phyloP scores from a whole-genome alignment of 2,113 vertebrate species.

The Potamarius usumacintae region DNA sequence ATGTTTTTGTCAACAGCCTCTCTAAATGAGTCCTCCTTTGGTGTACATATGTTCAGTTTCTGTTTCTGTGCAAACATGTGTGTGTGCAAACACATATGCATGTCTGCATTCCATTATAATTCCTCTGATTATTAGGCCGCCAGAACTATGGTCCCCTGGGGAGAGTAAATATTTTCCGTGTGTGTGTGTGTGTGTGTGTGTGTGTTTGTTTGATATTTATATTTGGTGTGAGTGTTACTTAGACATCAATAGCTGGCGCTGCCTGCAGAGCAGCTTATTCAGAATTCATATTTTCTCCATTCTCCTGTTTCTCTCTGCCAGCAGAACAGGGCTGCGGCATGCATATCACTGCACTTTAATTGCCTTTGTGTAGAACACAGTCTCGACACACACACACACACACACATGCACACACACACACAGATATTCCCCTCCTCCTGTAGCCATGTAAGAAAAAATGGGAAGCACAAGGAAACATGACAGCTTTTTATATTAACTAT shows the following conservation, averaged over 20 bases:
- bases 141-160: constrained; percentile 76
- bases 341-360: constrained; percentile 69
- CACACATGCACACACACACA: neutral
- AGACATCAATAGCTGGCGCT: constrained; percentile 44
- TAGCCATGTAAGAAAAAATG: constrained; percentile 23
- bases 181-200: constrained; percentile 65
- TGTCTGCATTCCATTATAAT: constrained; percentile 74
- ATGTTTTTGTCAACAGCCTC: constrained; percentile 23
- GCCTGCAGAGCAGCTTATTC: constrained; percentile 50
- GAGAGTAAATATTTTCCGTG: constrained; percentile 66
- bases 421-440: constrained; percentile 2
- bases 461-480: neutral
- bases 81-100: constrained; percentile 35
- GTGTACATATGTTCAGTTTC: constrained; percentile 37
- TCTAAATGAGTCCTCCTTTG: constrained; percentile 54
- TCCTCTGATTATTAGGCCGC: constrained; percentile 87
- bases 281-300: constrained; percentile 54
- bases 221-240: constrained; percentile 37
- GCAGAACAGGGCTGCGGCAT: constrained; percentile 58
- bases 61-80: constrained; percentile 47
- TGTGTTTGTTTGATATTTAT: constrained; percentile 21
- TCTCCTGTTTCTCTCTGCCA: constrained; percentile 41
- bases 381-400: constrained; percentile 39
- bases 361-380: constrained; percentile 69
- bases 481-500: constrained; percentile 18